A percentile compares a stretch with the other conserved stretches of the same genome.
Conservation (phyloP, 2,888 invertebrate species). For the Pammene fasciana region DNA sequence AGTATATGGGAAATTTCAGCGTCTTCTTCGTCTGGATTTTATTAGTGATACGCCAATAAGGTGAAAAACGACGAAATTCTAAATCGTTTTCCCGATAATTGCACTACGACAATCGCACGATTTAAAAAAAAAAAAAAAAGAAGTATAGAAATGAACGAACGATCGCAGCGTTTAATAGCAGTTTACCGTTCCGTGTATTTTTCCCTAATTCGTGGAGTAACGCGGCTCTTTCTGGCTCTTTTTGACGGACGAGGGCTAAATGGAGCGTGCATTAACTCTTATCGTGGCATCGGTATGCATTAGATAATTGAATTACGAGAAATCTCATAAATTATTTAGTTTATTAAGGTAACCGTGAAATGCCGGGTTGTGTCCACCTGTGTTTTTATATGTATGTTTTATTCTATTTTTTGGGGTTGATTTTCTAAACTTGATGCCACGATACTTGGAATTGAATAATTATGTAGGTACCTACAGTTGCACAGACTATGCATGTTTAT, state of each 20-base stretch:
- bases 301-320: conserved; percentile 40
- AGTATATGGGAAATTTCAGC: too few species aligned
- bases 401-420: neutral
- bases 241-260: conserved; percentile 47
- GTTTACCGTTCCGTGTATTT: neutral
- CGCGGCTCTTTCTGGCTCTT: conserved; percentile 46
- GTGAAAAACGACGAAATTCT: too few species aligned
- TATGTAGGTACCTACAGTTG: too few species aligned
- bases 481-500: too few species aligned
- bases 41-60: too few species aligned
- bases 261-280: conserved; percentile 42
- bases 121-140: too few species aligned
- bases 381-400: conserved; percentile 1
- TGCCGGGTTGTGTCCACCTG: conserved; percentile 7
- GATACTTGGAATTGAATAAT: too few species aligned
- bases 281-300: conserved; percentile 37
- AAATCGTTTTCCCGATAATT: too few species aligned
- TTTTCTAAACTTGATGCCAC: neutral
- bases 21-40: too few species aligned
- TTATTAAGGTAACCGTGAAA: conserved; percentile 30
- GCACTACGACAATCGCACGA: too few species aligned
- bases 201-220: conserved; percentile 56
- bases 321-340: conserved; percentile 36
- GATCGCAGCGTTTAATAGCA: neutral
- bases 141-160: neutral